These are phyloP conservation scores for Armadillidium nasatum DNA, from an alignment of 1,140 invertebrate genomes.

Conservation along the genomic window DNA sequence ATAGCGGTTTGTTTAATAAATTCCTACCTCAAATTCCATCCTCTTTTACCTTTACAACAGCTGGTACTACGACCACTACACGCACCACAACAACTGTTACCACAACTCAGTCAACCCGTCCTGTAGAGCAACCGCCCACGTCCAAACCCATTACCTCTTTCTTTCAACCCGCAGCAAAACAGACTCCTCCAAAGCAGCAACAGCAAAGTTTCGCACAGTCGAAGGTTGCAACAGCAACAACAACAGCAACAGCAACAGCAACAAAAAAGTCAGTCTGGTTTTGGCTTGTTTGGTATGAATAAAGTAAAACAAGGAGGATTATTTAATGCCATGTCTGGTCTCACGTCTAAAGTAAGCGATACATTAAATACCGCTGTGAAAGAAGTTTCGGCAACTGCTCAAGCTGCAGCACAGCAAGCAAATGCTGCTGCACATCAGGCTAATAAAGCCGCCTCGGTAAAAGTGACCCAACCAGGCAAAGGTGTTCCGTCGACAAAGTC, in stretches of 20 bases:
- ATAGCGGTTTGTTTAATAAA: constrained; percentile 37
- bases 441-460: constrained; percentile 49
- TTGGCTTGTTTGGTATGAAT: constrained; percentile 53
- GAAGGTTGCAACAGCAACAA: constrained; percentile 21
- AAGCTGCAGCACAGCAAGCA: constrained; percentile 45
- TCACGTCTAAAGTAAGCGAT: constrained; percentile 41
- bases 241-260: constrained; percentile 13
- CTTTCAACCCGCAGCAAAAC: constrained; percentile 33
- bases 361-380: constrained; percentile 41
- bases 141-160: constrained; percentile 21
- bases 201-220: background rate
- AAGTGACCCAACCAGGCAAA: constrained; percentile 45
- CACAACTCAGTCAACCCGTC: constrained; percentile 36
- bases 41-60: constrained; percentile 33
- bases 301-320: constrained; percentile 55
- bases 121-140: constrained; percentile 34
- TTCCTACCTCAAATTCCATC: constrained; percentile 39
- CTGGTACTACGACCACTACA: constrained; percentile 33
- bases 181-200: constrained; percentile 21
- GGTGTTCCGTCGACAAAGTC: constrained; percentile 25
- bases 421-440: constrained; percentile 46
- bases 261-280: constrained; percentile 46
- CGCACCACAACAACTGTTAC: constrained; percentile 33
- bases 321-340: constrained; percentile 51
- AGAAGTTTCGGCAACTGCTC: constrained; percentile 44